Base-by-base conservation (phyloP, 2,113 vertebrate species). In the Eurypyga helias region DNA sequence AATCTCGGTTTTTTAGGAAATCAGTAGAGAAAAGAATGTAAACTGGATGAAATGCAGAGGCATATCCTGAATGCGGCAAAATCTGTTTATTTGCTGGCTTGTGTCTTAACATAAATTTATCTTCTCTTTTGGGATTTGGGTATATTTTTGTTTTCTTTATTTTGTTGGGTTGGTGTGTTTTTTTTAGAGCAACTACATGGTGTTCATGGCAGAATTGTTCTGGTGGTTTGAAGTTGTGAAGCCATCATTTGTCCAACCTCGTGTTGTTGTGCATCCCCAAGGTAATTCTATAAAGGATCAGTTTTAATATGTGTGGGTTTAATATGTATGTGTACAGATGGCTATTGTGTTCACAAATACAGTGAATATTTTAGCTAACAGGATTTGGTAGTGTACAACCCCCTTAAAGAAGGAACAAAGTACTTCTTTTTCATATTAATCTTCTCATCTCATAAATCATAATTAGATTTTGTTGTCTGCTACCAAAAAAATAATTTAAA, bases 221-320 rank as follows among this genome's bases (percentile, higher is more conserved):
- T 99, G 98, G 99, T 99, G 99, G 99, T 99, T 99, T 91, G 99
- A 99, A 97, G 99, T 99, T 18, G 99, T 99, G 83, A 99, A 99
- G 97, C 99, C 99, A 3, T 98, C 99, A 4, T 99, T 99, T 96
- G 99, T 99, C 55, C 98, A 99, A 23, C 99, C 99, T 60, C 98
- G 98, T 79, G 97, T 97, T 79, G 96, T 99, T 83, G 94, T 83
- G 58, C 90, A 98, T 46, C 96, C 96, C 13, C 98, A 99, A 98
- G 98, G 98, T 99, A 98, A 97, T 69, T 81, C 31, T 24, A 51
- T 36, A 17, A 25, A 78, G 46, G 29, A 64, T 34, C 7, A 2
- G 31, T 49, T 72, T 93, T 60, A 62, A 91, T 51, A 67, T 36
- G 12, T 60, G 3, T 66, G 16, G 17, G 70, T 72, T 93, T 60